These are phyloP conservation scores for Cyphomyrmex costatus DNA, from an alignment of 1,140 invertebrate species.

Conservation along the genomic window DNA sequence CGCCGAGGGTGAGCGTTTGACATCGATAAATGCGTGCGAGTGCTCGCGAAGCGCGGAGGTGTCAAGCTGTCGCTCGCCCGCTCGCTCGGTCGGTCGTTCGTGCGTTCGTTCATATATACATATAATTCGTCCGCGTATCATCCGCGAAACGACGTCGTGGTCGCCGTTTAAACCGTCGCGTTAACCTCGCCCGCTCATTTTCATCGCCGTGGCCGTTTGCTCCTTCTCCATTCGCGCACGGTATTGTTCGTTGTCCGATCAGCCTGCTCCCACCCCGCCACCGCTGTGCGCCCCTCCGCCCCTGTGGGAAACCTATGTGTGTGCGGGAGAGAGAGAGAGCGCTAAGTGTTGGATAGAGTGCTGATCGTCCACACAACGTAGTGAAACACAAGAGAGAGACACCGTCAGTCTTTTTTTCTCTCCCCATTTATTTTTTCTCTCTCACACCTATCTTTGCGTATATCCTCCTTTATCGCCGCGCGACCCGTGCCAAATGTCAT, in stretches of 20 bases:
- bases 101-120: conserved; percentile 32
- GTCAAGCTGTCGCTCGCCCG: conserved; percentile 79
- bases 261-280: conserved; percentile 20
- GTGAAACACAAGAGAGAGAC: conserved; percentile 61
- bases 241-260: conserved; percentile 67
- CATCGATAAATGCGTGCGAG: conserved; percentile 86
- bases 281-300: conserved; percentile 36
- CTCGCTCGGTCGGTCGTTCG: conserved; percentile 65
- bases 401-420: conserved; percentile 9
- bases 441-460: conserved; percentile 48
- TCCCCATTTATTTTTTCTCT: neutral
- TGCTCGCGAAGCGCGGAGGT: conserved; percentile 83
- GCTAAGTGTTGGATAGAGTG: conserved; percentile 67
- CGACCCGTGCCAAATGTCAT: conserved; percentile 73
- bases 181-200: conserved; percentile 47
- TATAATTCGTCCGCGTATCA: conserved; percentile 13
- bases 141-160: conserved; percentile 51
- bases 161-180: conserved; percentile 32
- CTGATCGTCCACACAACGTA: conserved; percentile 58
- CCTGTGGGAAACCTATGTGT: conserved; percentile 65
- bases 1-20: conserved; percentile 83
- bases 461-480: conserved; percentile 41
- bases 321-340: neutral
- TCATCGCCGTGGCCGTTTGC: conserved; percentile 62
- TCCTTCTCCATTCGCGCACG: conserved; percentile 57